These are phyloP conservation scores for Mongoloraphidia duomilia DNA, from an alignment of 2,888 invertebrate genomes.

Conservation along the genomic window DNA sequence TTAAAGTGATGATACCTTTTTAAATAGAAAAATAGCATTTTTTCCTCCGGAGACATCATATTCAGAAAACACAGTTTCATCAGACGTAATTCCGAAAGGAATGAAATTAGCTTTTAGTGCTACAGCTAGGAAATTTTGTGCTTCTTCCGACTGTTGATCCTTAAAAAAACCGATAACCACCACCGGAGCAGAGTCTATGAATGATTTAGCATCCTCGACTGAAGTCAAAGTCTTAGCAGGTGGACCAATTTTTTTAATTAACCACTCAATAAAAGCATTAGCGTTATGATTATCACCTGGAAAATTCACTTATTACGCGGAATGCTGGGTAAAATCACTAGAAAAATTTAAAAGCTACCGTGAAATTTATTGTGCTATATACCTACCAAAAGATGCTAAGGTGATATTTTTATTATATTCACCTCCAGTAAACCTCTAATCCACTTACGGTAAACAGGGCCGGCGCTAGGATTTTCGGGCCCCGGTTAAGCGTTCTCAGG, in stretches of 20 bases:
- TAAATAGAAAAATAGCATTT: slow-evolving; percentile 61
- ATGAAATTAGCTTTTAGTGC: slow-evolving; percentile 76
- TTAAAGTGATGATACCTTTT: slow-evolving; percentile 46
- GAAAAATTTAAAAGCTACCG: too few relatives aligned
- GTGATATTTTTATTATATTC: too few relatives aligned
- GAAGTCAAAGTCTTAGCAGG: slow-evolving; percentile 67
- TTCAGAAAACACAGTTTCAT: slow-evolving; percentile 63
- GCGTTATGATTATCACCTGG: slow-evolving; percentile 32
- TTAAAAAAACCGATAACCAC: slow-evolving; percentile 84
- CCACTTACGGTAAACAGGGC: too few relatives aligned
- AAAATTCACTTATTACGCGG: too few relatives aligned
- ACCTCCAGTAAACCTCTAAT: too few relatives aligned
- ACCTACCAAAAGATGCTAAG: too few relatives aligned
- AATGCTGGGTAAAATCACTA: too few relatives aligned
- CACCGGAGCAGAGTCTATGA: slow-evolving; percentile 68
- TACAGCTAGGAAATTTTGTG: slow-evolving; percentile 69
- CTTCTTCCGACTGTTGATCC: slow-evolving; percentile 60
- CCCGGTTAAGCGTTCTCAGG: too few relatives aligned
- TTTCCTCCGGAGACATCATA: slow-evolving; percentile 66
- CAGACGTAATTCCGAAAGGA: slow-evolving; percentile 73
- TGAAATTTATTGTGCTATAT: too few relatives aligned
- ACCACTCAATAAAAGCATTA: slow-evolving; percentile 85
- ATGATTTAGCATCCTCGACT: slow-evolving; percentile 68
- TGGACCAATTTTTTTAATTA: slow-evolving; percentile 94
- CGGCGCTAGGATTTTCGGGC: too few relatives aligned